Evolutionary conservation across 2,797 vertebrate species (phyloP).

Genomic region (Coregonus sp.): DNA sequence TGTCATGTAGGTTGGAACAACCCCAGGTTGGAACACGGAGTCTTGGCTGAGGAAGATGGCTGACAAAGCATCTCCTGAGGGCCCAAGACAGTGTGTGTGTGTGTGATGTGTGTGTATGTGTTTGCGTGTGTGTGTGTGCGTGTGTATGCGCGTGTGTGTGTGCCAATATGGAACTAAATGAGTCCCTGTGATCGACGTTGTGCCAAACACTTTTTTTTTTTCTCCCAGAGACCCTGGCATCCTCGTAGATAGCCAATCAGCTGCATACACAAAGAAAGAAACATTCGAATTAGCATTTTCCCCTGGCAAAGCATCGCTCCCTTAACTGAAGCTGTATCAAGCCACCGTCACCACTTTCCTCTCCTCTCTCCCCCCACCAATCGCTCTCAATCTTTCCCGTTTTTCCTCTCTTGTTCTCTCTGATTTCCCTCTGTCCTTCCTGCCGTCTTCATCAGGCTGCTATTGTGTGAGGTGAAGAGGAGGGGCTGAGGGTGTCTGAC

Average conservation of each 20-base stretch:
- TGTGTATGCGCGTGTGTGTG: too few species aligned
- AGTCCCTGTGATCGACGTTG: constrained; percentile 56
- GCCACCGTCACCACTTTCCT: constrained; percentile 6
- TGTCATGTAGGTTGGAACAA: constrained; percentile 27
- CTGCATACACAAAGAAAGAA: constrained; percentile 65
- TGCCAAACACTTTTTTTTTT: constrained; percentile 51
- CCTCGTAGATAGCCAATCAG: constrained; percentile 62
- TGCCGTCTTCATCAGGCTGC: constrained; percentile 6
- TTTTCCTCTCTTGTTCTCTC: background rate
- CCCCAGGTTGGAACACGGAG: constrained; percentile 30
- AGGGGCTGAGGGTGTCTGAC: background rate
- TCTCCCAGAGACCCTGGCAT: constrained; percentile 24
- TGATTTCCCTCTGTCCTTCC: background rate
- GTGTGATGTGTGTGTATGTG: background rate
- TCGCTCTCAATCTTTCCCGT: background rate
- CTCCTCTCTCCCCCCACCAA: background rate
- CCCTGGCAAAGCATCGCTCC: constrained; percentile 49
- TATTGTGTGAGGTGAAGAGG: background rate
- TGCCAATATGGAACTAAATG: constrained; percentile 29
- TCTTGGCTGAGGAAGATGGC: constrained; percentile 10
- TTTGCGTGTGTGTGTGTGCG: background rate
- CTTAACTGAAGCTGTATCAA: constrained; percentile 74
- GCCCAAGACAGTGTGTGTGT: constrained; percentile 12
- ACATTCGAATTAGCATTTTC: constrained; percentile 62
- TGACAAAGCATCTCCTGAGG: constrained; percentile 29